Evolutionary conservation across 1,140 invertebrate species (phyloP).

Genomic region (Psilanteris sp.): DNA sequence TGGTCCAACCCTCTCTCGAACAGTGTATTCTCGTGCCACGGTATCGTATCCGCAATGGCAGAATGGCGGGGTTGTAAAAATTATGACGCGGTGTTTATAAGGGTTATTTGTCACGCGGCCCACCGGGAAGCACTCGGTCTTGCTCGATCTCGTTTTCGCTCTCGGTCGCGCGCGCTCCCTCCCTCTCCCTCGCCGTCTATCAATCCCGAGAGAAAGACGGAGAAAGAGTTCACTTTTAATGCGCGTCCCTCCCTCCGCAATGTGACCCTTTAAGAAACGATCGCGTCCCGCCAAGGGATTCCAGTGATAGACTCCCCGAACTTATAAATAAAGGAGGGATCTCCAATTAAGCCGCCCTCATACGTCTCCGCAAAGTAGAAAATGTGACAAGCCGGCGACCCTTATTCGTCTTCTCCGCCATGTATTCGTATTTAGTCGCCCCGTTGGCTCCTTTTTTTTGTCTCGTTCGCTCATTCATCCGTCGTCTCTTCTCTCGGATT

Average conservation of each 20-base stretch:
- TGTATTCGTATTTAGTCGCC: slow-evolving; percentile 46
- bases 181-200: no score
- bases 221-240: slow-evolving; percentile 34
- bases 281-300: slow-evolving; percentile 43
- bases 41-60: slow-evolving; percentile 67
- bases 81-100: slow-evolving; percentile 77
- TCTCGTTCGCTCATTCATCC: slow-evolving; percentile 11
- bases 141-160: no score
- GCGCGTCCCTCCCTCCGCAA: slow-evolving; percentile 6
- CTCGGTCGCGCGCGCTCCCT: neutral
- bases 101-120: slow-evolving; percentile 78
- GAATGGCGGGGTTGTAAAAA: slow-evolving; percentile 63
- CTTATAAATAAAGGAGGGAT: slow-evolving; percentile 78
- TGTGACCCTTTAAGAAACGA: slow-evolving; percentile 50
- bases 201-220: no score
- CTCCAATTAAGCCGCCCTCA: slow-evolving; percentile 77
- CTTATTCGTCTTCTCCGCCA: slow-evolving; percentile 51
- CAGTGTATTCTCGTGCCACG: slow-evolving; percentile 70
- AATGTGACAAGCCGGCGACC: slow-evolving; percentile 72
- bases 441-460: slow-evolving; percentile 27
- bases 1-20: slow-evolving; percentile 60
- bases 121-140: slow-evolving; percentile 34
- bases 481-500: slow-evolving; percentile 38
- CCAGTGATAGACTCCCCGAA: slow-evolving; percentile 70
- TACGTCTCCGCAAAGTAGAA: slow-evolving; percentile 77